Conservation (phyloP, 2,797 vertebrate species). For the Brachyrhaphis roseni region DNA sequence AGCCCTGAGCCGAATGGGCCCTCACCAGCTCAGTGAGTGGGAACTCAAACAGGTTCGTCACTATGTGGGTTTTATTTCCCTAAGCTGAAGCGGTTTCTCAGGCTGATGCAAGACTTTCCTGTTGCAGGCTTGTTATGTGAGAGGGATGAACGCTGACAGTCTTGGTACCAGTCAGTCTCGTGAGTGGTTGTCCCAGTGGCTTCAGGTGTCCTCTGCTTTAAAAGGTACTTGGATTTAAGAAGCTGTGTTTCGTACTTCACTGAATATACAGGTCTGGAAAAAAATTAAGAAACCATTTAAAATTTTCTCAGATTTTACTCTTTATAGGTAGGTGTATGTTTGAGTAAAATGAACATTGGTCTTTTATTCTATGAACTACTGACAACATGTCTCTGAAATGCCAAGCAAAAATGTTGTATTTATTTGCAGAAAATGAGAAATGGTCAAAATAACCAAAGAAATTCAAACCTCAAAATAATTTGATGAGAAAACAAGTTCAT, state of each 20-base stretch:
- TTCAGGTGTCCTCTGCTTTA: constrained; percentile 84
- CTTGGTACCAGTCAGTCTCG: constrained; percentile 78
- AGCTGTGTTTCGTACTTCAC: neutral
- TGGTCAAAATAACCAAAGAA: no score
- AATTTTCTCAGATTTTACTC: no score
- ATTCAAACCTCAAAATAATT: no score
- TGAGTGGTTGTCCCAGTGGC: constrained; percentile 90
- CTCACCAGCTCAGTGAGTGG: constrained; percentile 81
- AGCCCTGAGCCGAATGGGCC: constrained; percentile 84
- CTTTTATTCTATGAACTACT: no score
- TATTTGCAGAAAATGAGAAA: no score
- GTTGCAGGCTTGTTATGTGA: constrained; percentile 90
- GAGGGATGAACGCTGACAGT: constrained; percentile 83
- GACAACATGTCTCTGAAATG: no score
- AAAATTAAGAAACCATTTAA: no score
- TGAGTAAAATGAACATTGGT: no score
- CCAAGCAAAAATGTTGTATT: no score
- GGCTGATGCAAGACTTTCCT: neutral
- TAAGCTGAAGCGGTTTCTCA: neutral
- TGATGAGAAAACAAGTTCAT: no score
- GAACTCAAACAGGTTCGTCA: constrained; percentile 86
- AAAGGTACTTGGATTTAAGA: constrained; percentile 80
- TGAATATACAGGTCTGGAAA: neutral
- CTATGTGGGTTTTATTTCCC: neutral
- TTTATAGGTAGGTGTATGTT: no score